Base-by-base conservation (phyloP, 2,113 vertebrate genomes). In the Phalacrocorax aristotelis region DNA sequence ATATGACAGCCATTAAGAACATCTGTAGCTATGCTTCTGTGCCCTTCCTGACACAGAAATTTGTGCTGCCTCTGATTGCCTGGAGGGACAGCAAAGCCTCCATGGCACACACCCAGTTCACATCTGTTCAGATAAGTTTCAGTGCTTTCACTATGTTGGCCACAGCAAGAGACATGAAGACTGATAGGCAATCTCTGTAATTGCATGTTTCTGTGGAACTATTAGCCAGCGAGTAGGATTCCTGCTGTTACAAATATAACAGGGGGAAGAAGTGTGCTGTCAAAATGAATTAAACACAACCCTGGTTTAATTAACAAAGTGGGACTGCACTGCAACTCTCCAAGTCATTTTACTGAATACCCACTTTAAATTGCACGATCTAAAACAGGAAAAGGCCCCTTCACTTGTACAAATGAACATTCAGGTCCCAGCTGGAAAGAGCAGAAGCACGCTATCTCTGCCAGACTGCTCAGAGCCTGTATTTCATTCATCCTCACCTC, bases 231-330 rank as follows among this genome's bases (percentile, higher is more conserved):
- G 0, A 91, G 54, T 10, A 83, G 74, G 36, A 69, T 79, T 95
- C 70, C 40, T 87, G 81, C 77, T 94, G 87, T 27, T 89, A 79
- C 65, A 89, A 94, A 91, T 84, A 54, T 57, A 91, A 83, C 49
- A 87, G n/a, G 27, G 23, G n/a, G 34, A 88, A 96, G 82, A 84
- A 87, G 44, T 23, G 6, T 66, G 62, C 91, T 93, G 91, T 94
- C 93, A 91, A 95, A 95, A 70, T 85, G 66, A 97, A 91, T 94
- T 94, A 95, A 87, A 91, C 26, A 51, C 32, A 66, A 8, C 83
- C 85, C 89, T 46, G 61, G 58, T 92, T 97, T 95, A 95, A 95
- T 95, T 94, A 97, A 71, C 69, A 85, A 95, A 96, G 77, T 96
- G 92, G 23, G 48, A 72, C 58, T 79, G 34, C 36, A 29, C 76